These are phyloP conservation scores for Sciurus niger DNA, from an alignment of 2,113 vertebrate species.

Conservation along the genomic window DNA sequence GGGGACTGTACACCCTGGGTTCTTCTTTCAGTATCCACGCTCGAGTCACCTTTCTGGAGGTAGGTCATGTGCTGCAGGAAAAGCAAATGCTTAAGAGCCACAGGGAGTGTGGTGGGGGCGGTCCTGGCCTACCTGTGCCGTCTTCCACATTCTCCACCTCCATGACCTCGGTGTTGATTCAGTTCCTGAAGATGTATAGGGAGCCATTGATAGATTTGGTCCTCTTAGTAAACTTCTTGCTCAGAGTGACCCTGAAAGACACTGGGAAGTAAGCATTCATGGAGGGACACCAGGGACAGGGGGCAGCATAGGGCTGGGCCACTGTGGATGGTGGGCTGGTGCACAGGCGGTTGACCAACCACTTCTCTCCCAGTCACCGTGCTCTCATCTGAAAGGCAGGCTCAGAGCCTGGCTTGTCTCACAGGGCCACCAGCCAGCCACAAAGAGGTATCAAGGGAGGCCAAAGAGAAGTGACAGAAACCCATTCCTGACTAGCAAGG, in stretches of 20 bases:
- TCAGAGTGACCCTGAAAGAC: conserved; percentile 93
- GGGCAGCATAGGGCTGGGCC: accelerated
- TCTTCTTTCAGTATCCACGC: accelerated
- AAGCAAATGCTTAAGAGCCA: too few species aligned
- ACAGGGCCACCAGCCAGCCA: background rate
- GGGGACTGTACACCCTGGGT: too few species aligned
- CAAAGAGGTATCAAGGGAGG: background rate
- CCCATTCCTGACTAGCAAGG: background rate
- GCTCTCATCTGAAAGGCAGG: too few species aligned
- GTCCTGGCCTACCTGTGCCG: too few species aligned
- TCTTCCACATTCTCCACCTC: too few species aligned
- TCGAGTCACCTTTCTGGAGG: background rate
- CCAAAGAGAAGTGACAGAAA: background rate
- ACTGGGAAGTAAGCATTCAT: accelerated
- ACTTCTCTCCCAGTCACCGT: background rate
- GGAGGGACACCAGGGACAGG: accelerated
- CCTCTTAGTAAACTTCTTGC: conserved; percentile 96
- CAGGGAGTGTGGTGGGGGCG: too few species aligned
- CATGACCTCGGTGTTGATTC: too few species aligned
- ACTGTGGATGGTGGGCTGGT: too few species aligned
- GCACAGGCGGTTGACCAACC: too few species aligned
- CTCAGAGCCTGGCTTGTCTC: too few species aligned
- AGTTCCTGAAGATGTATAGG: conserved; percentile 97
- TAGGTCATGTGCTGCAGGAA: background rate
- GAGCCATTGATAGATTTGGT: conserved; percentile 98